Percentiles rank a stretch among this genome's conserved stretches.
These are phyloP conservation scores for Galerucella pusilla DNA, from an alignment of 2,888 invertebrate species.

Conservation along the genomic window DNA sequence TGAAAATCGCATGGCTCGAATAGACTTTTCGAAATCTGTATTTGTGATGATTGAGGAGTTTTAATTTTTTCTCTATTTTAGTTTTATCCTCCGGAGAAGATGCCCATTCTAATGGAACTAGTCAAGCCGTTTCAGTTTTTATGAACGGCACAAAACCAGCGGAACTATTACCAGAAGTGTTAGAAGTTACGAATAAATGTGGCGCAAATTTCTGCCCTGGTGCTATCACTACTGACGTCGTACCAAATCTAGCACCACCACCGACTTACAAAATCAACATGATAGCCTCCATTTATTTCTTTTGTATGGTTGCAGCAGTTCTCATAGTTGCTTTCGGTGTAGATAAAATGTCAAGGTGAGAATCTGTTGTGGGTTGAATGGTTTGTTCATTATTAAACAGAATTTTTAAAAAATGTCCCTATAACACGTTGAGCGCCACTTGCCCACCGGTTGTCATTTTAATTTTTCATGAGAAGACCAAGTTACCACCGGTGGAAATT, in stretches of 20 bases:
- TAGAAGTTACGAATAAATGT: conserved; percentile 71
- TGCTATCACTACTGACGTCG: conserved; percentile 62
- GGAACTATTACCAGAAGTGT: conserved; percentile 13
- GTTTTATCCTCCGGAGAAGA: conserved; percentile 50
- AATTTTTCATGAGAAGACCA: too few relatives aligned
- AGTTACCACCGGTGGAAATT: too few relatives aligned
- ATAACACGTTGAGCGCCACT: neutral
- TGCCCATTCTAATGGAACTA: conserved; percentile 17
- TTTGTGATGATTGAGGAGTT: neutral
- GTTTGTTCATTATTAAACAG: too few relatives aligned
- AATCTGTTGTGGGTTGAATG: too few relatives aligned
- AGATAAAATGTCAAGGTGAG: conserved; percentile 81
- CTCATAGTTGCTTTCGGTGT: conserved; percentile 81
- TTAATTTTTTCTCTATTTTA: conserved; percentile 35
- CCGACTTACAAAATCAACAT: conserved; percentile 78
- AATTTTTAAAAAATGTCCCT: too few relatives aligned
- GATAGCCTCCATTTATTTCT: conserved; percentile 83
- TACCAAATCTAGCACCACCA: conserved; percentile 77
- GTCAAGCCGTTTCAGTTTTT: conserved; percentile 39
- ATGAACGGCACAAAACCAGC: conserved; percentile 20
- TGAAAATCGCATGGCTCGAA: too few relatives aligned
- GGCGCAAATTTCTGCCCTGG: conserved; percentile 82
- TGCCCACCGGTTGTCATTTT: neutral
- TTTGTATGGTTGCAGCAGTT: conserved; percentile 81
- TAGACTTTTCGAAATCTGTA: too few relatives aligned